Base-by-base conservation (phyloP, 2,113 vertebrate species). In the Hemibagrus wyckioides region DNA sequence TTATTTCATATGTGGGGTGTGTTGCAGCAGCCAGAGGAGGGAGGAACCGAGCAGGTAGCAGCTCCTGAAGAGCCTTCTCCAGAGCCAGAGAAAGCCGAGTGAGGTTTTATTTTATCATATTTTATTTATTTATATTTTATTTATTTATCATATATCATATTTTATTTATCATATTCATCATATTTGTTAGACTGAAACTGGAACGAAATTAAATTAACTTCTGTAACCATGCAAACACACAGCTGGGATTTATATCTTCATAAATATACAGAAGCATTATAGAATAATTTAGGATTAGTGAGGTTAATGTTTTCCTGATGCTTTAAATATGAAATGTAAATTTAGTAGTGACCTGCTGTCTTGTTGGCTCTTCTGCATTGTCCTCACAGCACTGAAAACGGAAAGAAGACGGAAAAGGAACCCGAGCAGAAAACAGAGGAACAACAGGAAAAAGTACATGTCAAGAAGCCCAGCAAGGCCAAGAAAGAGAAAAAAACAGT, bases 1-100 rank as follows among this genome's bases (percentile, higher is more conserved):
- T 52, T 65, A 4, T 61, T 15, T 28, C 36, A 25, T 7, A 23
- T 76, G 77, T 73, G n/a, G 14, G n/a, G 13, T 30, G 10, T 87
- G 28, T 87, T 82, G 21, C 84, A 94, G 94, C 88, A 88, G 59
- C 87, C 94, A 89, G 94, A 94, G 79, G 93, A 94, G 57, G 90
- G 94, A 4, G 92, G 93, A 44, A 81, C 91, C 0, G 96, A 96
- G 10, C 91, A 94, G 33, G 92, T 94, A 69, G 90, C 88, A 71
- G 90, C 90, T 54, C 63, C 91, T 30, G 93, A 91, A 0, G 96
- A 96, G 88, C 90, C 94, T 0, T 94, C 95, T 76, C 94, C 93
- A 2, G 95, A 96, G 56, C 94, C 95, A 0, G 97, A 98, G 89
- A 98, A 98, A 93, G 96, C 96, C 0, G 97, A 97, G 97, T 98